Evolutionary conservation across 2,113 vertebrate genomes (phyloP), one percentile per base, ranked within the genome.

Genomic region (Aviceda subcristata): DNA sequence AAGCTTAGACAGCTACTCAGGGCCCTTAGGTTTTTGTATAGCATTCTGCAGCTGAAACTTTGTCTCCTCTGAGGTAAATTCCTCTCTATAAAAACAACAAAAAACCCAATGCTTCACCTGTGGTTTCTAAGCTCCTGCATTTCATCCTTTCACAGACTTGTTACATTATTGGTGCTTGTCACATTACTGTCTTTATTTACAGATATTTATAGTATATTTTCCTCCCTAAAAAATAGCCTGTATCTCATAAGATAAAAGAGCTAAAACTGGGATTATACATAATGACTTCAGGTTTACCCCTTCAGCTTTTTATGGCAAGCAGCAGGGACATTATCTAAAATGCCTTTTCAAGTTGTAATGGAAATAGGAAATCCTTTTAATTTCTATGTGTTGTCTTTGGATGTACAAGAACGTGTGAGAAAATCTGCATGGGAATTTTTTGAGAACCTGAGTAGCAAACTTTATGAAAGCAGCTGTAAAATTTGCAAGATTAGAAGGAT

Each of bases 51-150:
- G 21, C 5, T 73, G 18, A 60, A 93, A 51, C 3, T 18, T 69
- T 39, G 2, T 53, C 50, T 64, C 45, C 24, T 60, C 4, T 26
- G 17, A 67, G 19, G 22, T 17, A 7, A 32, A 79, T 71, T 76
- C 24, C 27, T 59, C 22, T 60, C 20, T 12, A 3, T 21, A 41
- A 46, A 59, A 43, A 3, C 10, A 55, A 64, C 8, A 63, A 39
- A n/a, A 41, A 53, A 10, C 5, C 11, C 6, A 26, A 10, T 5
- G 2, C 20, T 83, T 64, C 11, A 10, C 10, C 17, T 3, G 0
- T n/a, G 6, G 6, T 51, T 84, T 69, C 39, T 36, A 30, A 69
- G 36, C 60, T 50, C 5, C 32, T 93, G 22, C 3, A 63, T 63
- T 90, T 63, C 22, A 3, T 56, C 46, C 7, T 67, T 57, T 48